Percentiles rank a stretch among this genome's conserved stretches.
phyloP scores from a whole-genome alignment of 2,797 vertebrate species.

The Merluccius polli region DNA sequence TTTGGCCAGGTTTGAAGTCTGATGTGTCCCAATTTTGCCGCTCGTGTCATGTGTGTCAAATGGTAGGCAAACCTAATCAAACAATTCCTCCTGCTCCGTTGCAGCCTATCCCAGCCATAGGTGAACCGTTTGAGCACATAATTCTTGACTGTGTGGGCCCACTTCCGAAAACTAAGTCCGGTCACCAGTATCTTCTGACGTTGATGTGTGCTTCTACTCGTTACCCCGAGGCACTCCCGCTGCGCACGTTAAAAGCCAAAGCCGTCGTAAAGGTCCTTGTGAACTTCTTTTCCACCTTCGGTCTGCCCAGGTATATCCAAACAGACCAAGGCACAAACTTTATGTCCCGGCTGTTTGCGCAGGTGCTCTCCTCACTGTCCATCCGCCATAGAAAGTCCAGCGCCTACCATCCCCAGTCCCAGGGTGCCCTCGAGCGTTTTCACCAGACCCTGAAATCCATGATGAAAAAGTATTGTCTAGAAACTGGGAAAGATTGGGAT shows the following conservation, averaged over 20 bases:
- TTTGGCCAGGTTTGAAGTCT: constrained; percentile 9
- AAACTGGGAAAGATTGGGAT: not conserved
- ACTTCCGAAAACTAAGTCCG: constrained; percentile 1
- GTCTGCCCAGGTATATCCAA: too few species aligned
- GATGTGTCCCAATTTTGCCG: not conserved
- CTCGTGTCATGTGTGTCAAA: constrained; percentile 2
- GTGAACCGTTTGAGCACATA: constrained; percentile 8
- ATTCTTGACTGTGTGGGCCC: constrained; percentile 8
- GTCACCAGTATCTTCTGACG: not conserved
- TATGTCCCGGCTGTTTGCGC: not conserved
- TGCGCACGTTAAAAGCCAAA: not conserved
- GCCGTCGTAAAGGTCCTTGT: not conserved
- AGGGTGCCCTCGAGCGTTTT: not conserved
- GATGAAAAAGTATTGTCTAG: not conserved
- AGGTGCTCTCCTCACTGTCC: not conserved
- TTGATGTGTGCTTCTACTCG: not conserved
- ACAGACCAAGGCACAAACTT: not conserved
- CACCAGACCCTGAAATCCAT: not conserved
- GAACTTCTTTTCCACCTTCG: not conserved
- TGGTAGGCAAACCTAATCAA: constrained; percentile 6
- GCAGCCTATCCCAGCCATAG: constrained; percentile 2
- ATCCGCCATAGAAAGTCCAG: not conserved
- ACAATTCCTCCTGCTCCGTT: constrained; percentile 1
- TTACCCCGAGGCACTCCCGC: not conserved
- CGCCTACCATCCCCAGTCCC: not conserved